Evolutionary conservation across 2,797 vertebrate genomes (phyloP).

Genomic region (Neosalanx taihuensis): DNA sequence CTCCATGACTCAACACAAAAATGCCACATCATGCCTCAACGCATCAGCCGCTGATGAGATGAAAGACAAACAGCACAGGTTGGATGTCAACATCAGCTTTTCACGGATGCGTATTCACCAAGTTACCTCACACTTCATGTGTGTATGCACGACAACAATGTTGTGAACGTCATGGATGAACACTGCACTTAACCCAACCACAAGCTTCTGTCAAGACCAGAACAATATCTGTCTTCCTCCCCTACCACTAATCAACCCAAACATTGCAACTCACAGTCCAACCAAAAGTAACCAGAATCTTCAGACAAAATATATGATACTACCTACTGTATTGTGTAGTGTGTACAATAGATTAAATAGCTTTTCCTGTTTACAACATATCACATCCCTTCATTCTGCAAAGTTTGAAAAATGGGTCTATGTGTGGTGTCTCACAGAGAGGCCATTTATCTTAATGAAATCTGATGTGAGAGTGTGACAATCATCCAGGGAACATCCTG

Average conservation of each 20-base stretch:
- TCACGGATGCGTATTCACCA: too few species aligned
- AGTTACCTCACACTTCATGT: too few species aligned
- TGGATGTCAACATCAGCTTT: neutral
- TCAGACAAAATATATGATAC: too few species aligned
- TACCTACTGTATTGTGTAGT: too few species aligned
- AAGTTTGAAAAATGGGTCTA: neutral
- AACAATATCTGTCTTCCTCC: neutral
- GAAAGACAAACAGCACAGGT: neutral
- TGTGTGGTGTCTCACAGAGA: constrained; percentile 10
- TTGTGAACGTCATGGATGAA: too few species aligned
- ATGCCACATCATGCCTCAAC: neutral
- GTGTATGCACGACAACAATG: too few species aligned
- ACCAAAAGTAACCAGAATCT: neutral
- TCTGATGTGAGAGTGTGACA: constrained; percentile 65
- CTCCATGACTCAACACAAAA: neutral
- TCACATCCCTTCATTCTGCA: neutral
- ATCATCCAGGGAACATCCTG: constrained; percentile 54
- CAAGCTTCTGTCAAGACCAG: too few species aligned
- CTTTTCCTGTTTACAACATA: neutral
- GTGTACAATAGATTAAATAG: too few species aligned
- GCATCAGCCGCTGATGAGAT: neutral
- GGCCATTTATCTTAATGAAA: constrained; percentile 63
- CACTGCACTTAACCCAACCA: too few species aligned
- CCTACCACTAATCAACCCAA: neutral
- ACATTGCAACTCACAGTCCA: neutral